Base-by-base conservation (phyloP, 2,888 invertebrate species). In the Napeogenes inachia region DNA sequence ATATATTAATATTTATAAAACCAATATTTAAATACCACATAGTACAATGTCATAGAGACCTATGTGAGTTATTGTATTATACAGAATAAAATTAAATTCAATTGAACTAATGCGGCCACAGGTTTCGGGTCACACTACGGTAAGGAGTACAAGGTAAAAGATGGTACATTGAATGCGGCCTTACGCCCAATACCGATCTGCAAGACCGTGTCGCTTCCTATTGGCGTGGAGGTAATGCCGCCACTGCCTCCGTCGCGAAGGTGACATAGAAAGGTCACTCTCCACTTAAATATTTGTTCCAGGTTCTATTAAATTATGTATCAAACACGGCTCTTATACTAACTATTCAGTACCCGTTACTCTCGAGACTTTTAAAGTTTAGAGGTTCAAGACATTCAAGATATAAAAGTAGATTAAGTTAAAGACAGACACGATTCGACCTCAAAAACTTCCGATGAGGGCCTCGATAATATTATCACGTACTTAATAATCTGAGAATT, bases 101-200 rank as follows among this genome's bases (percentile, higher is more conserved):
- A 68, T 69, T 65, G 54, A 53, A 65, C 63, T 64, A 68, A 69
- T 66, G 71, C 73, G 70, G 72, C 71, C 70, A 71, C 70, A 72
- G 72, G 79, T 87, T 88, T 87, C 80, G 85, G 89, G 87, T 89
- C 88, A 87, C 77, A 80, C 79, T 73, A 78, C 78, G 75, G 79
- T 86, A 90, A 89, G 89, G 86, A 81, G 89, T 84, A 90, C 90
- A 90, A 89, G 90, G 90, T 86, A 86, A 90, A 88, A 89, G 89
- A 90, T 90, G 90, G 90, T 89, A 88, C 90, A 90, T 89, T 90
- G 89, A 89, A 83, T 87, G 84, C 79, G 90, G 84, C 90, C 90
- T 89, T 89, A 90, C 84, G 87, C 89, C 89, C 89, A 89, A 90
- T 89, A 89, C 89, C 88, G 77, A 85, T 85, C 84, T 86, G 84